These are phyloP conservation scores for Sinhomidia bicolor DNA, from an alignment of 2,888 invertebrate genomes.

Conservation along the genomic window DNA sequence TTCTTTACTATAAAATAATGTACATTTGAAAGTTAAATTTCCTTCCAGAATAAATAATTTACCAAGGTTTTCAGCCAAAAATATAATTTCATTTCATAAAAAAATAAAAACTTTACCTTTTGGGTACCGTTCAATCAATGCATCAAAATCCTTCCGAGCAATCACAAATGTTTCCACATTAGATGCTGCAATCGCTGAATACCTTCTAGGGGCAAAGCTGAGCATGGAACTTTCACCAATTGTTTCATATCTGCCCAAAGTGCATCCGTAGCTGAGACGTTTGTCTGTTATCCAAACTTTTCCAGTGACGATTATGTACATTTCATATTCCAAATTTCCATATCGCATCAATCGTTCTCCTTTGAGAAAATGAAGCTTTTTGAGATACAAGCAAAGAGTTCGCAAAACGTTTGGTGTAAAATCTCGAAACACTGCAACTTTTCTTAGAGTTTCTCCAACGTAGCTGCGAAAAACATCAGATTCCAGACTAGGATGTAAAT, in stretches of 20 bases:
- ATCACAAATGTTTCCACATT: conserved; percentile 56
- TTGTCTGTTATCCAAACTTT: conserved; percentile 78
- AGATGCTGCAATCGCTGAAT: conserved; percentile 54
- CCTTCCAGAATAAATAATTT: no score
- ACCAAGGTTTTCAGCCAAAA: no score
- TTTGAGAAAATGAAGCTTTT: conserved; percentile 71
- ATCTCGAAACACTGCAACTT: conserved; percentile 67
- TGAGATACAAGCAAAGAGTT: conserved; percentile 75
- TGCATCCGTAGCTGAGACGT: conserved; percentile 70
- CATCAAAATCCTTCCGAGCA: conserved; percentile 47
- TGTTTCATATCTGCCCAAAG: conserved; percentile 59
- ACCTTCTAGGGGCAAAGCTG: conserved; percentile 39
- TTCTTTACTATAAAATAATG: no score
- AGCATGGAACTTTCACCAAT: conserved; percentile 63
- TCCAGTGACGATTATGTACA: conserved; percentile 77
- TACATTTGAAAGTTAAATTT: no score
- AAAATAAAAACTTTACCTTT: conserved; percentile 6
- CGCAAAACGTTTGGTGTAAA: conserved; percentile 75
- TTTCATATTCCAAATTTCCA: conserved; percentile 77
- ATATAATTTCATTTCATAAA: no score
- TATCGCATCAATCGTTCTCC: conserved; percentile 76
- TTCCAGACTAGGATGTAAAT: conserved; percentile 74
- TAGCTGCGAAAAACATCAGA: conserved; percentile 72
- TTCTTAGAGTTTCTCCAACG: conserved; percentile 66
- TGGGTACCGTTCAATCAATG: conserved; percentile 63